Percentiles rank a stretch among this genome's conserved stretches.
Evolutionary conservation across 2,113 vertebrate genomes (phyloP).

Genomic region (Potamarius usumacintae): DNA sequence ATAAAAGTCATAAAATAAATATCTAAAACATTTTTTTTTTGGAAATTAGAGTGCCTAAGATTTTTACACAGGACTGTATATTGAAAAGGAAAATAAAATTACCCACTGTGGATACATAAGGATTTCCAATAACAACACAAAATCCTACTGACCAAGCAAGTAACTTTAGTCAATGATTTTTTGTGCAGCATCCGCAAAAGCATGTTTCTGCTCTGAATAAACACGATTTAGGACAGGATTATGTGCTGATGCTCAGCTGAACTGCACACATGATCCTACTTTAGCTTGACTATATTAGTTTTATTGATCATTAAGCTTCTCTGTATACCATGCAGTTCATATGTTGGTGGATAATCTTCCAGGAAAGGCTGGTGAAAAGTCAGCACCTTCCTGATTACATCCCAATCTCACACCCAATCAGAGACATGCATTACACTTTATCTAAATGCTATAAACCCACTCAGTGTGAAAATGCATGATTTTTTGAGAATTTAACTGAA

Average conservation of each 20-base stretch:
- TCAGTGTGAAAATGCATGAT: neutral
- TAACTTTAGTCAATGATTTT: neutral
- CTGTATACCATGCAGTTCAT: neutral
- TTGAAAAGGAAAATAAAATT: too few relatives aligned
- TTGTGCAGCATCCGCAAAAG: conserved; percentile 18
- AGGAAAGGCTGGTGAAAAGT: neutral
- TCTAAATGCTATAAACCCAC: neutral
- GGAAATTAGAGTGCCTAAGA: too few relatives aligned
- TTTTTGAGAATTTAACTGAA: neutral
- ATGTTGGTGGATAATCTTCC: conserved; percentile 1
- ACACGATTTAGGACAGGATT: neutral
- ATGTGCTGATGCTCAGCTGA: conserved; percentile 20
- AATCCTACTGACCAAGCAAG: conserved; percentile 13
- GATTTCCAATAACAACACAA: conserved; percentile 27
- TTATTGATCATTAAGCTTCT: conserved; percentile 48
- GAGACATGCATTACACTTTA: neutral
- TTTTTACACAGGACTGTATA: too few relatives aligned
- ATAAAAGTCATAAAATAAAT: too few relatives aligned
- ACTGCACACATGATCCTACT: conserved; percentile 31
- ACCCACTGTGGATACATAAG: neutral
- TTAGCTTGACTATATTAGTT: conserved; percentile 34
- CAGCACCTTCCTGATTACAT: conserved; percentile 23
- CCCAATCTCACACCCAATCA: conserved; percentile 6
- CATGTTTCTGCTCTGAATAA: neutral
- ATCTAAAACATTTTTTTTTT: too few relatives aligned